A percentile compares a stretch with the other conserved stretches of the same genome.
Conservation (phyloP, 2,888 invertebrate species). For the Sclerodermus sp. region DNA sequence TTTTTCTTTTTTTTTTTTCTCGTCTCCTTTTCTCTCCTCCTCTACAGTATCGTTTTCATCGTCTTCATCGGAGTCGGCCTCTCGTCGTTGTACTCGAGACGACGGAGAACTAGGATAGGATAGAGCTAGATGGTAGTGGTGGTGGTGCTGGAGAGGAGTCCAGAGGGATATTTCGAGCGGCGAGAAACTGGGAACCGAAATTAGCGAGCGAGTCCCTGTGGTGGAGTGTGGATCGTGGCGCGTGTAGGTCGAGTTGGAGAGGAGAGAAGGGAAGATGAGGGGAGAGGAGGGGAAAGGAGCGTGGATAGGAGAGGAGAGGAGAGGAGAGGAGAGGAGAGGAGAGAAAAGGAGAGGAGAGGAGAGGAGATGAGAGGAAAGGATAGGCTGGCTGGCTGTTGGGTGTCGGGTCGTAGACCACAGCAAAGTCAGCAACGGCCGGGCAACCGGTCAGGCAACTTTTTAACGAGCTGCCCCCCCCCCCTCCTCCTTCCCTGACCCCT, state of each 20-base stretch:
- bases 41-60: no score
- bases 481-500: slow-evolving; percentile 22
- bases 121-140: no score
- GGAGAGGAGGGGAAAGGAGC: not conserved
- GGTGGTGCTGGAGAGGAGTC: no score
- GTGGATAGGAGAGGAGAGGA: slow-evolving; percentile 20
- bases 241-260: not conserved
- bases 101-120: no score
- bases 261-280: not conserved
- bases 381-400: slow-evolving; percentile 26
- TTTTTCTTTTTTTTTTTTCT: no score
- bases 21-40: no score
- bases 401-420: slow-evolving; percentile 56
- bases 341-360: not conserved
- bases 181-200: no score
- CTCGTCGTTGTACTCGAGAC: no score
- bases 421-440: slow-evolving; percentile 46
- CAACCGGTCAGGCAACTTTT: slow-evolving; percentile 58
- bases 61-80: no score
- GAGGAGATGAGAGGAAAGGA: not conserved
- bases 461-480: slow-evolving; percentile 47
- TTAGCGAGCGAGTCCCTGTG: no score
- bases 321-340: slow-evolving; percentile 16
- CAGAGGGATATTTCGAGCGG: no score
- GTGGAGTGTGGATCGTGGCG: no score